Evolutionary conservation across 2,113 vertebrate species (phyloP), one percentile per base, ranked within the genome.

Genomic region (Amia ocellicauda): DNA sequence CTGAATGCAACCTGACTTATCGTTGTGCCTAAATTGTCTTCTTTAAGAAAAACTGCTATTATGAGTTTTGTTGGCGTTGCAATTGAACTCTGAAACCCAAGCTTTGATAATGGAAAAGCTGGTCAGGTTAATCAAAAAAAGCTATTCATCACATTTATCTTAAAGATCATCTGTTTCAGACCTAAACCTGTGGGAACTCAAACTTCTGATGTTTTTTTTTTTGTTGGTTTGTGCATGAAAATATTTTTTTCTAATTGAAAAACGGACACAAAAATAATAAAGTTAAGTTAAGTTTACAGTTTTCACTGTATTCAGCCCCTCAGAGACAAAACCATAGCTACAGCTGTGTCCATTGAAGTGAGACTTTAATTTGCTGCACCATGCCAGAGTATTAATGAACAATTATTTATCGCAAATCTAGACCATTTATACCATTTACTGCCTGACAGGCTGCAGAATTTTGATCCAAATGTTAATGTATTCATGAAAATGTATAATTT

Each of bases 391-490:
- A 89, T 91, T 91, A 93, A 94, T 89, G 87, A 91, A 90, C 90
- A 91, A 91, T 93, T 93, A 92, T 91, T 93, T 91, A 93, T 90
- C 86, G 87, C 86, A 93, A 88, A 91, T 92, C 82, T 79, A 82
- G 84, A 88, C 81, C 86, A 88, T 92, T 93, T 90, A 87, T 91
- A 88, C 86, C 84, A 81, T 90, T 92, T 91, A 90, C 84, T 80
- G 80, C 83, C 76, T 89, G 87, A 89, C 87, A 92, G 81, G 81
- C 88, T 84, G 80, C 88, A 86, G 88, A 90, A 91, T 89, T 92
- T 83, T 87, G 87, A 89, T 91, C 86, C 85, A 90, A 92, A 93
- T 93, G 91, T 92, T 91, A 93, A 89, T 90, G 89, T 91, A 87
- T 85, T 88, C 86, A 86, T 85, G 82, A 85, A 85, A 88, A 89